These are phyloP conservation scores for Pardosa pseudoannulata DNA, from an alignment of 2,888 invertebrate genomes.

Conservation along the genomic window DNA sequence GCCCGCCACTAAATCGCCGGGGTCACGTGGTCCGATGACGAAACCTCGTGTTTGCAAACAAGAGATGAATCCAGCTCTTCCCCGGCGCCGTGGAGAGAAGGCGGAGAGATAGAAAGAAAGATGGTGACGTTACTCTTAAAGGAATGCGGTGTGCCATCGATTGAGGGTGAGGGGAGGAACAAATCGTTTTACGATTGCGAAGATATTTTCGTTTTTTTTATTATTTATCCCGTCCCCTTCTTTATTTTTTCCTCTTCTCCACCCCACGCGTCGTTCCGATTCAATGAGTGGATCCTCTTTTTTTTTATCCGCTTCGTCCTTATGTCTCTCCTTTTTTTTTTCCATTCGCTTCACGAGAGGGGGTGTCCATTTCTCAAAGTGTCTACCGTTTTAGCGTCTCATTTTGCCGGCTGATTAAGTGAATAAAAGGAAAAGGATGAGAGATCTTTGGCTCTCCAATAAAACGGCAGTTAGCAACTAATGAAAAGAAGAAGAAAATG, in stretches of 20 bases:
- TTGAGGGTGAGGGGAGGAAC: constrained; percentile 44
- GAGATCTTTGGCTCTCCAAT: constrained; percentile 61
- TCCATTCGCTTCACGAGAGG: constrained; percentile 8
- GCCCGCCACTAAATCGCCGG: constrained; percentile 47
- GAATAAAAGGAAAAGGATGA: constrained; percentile 56
- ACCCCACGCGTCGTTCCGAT: constrained; percentile 27
- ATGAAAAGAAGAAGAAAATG: constrained; percentile 36
- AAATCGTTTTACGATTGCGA: constrained; percentile 72
- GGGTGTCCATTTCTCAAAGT: constrained; percentile 69
- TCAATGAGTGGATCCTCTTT: constrained; percentile 20
- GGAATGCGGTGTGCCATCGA: constrained; percentile 68
- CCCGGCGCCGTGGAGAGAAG: constrained; percentile 15
- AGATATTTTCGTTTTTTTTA: constrained; percentile 62
- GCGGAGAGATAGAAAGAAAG: constrained; percentile 38
- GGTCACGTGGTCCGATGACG: constrained; percentile 69
- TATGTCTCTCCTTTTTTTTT: constrained; percentile 8
- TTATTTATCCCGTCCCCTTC: constrained; percentile 46
- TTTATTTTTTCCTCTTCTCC: constrained; percentile 26
- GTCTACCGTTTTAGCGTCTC: constrained; percentile 67
- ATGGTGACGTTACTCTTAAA: constrained; percentile 56
- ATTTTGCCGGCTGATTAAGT: constrained; percentile 69
- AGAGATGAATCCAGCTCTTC: constrained; percentile 55
- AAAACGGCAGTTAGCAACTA: constrained; percentile 69
- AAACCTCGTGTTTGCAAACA: constrained; percentile 69
- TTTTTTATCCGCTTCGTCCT: constrained; percentile 19